Evolutionary conservation across 2,113 vertebrate genomes (phyloP).

Genomic region (Pontoporia blainvillei): DNA sequence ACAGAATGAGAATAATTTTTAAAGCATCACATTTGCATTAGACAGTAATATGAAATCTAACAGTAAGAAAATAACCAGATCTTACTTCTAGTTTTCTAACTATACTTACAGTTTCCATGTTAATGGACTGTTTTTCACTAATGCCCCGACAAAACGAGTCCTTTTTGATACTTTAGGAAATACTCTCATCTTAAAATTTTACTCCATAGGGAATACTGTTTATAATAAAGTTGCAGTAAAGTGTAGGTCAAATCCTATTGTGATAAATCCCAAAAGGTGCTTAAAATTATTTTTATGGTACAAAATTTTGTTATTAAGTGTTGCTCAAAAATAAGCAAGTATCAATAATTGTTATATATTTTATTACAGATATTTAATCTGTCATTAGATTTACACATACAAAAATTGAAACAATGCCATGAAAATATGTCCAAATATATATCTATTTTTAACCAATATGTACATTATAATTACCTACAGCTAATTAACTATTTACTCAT

Average conservation of each 20-base stretch:
- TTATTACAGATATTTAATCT: not conserved
- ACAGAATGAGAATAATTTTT: conserved; percentile 32
- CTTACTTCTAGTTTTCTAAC: not conserved
- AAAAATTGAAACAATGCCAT: conserved; percentile 15
- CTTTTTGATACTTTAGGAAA: not conserved
- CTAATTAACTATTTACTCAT: not conserved
- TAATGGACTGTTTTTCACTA: not conserved
- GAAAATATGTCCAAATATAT: conserved; percentile 16
- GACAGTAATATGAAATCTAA: not conserved
- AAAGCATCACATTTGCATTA: not conserved
- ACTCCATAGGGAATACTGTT: not conserved
- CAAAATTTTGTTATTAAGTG: conserved; percentile 18
- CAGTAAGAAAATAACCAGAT: not conserved
- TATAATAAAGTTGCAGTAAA: not conserved
- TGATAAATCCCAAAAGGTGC: conserved; percentile 8
- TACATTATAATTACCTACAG: not conserved
- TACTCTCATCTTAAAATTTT: conserved; percentile 3
- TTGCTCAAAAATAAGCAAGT: not conserved
- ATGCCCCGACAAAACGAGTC: not conserved
- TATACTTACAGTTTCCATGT: not conserved
- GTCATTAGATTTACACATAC: not conserved
- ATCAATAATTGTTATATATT: not conserved
- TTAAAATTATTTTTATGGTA: conserved; percentile 35
- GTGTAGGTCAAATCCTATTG: not conserved
- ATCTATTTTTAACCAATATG: not conserved